Base-by-base conservation (phyloP, 1,140 invertebrate species). In the Bombus sylvicola region DNA sequence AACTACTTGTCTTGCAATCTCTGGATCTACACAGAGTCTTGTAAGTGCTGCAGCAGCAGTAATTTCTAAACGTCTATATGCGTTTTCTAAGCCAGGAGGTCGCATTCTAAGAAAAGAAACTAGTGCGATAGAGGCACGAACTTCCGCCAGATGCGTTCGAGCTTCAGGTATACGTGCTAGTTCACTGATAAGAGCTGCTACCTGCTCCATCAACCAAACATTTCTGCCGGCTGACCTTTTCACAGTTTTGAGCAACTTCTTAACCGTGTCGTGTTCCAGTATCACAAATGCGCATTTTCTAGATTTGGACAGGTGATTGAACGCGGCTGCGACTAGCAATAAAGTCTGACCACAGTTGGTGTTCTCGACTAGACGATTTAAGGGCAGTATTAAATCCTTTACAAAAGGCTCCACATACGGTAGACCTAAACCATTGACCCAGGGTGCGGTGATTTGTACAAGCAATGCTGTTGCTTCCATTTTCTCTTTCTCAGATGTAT, bases 31-130 rank as follows among this genome's bases (percentile, higher is more conserved):
- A 88, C 97, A 98, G 62, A 99, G 95, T 89, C 97, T 97, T 1
- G 98, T 98, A 22, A 99, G 95, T 34, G 98, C 98, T 71, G 98
- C 98, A 2, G 98, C 97, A 1, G 98, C 96, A 91, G 98, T 98
- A 89, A 97, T 97, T 88, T 98, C 97, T n/a, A 99, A 95, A 0
- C 96, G 89, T 69, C 96, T 94, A 88, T 98, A 97, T 37, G 97
- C 97, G 18, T 98, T 97, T 47, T 97, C 96, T 6, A 96, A 92
- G 9, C 94, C 95, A 31, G 96, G 95, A n/a, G 97, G 97, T 74
- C 96, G 92, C 88, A 96, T 96, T 86, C 98, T 96, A 25, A 98
- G 94, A 92, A 98, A 98, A 90, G 96, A 97, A 72, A 98, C 95
- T 4, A 99, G 95, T 31, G 97, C 97, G 18, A 96, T 96, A 5